Evolutionary conservation across 2,888 invertebrate species (phyloP), one percentile per base, ranked within the genome.

Genomic region (Panorpa germanica): DNA sequence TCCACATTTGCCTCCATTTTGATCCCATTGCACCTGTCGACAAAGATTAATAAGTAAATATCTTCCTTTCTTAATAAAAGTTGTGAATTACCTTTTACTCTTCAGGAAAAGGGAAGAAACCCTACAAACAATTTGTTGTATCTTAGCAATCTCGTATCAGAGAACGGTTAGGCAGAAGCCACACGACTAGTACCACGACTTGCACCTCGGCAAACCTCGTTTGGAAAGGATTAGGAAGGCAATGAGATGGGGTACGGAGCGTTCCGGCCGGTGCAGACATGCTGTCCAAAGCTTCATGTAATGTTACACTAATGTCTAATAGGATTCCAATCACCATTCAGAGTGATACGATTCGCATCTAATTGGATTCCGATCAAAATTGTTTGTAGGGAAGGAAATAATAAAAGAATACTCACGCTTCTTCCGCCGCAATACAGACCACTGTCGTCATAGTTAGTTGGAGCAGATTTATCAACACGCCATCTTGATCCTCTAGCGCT

Each of bases 361-460:
- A n/a, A n/a, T n/a, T n/a, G n/a, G n/a, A n/a, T n/a, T n/a, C n/a
- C n/a, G n/a, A n/a, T n/a, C n/a, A n/a, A n/a, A n/a, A n/a, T n/a
- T n/a, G n/a, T n/a, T n/a, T n/a, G n/a, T 12, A 19, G 33, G 6
- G 16, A 28, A 10, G n/a, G n/a, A 29, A 32, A 25, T 13, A 8
- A 25, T 20, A 12, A 21, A 7, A 17, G 25, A 24, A 20, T 33
- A 45, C 48, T 42, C 44, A 59, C 58, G 15, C 29, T 24, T 20
- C 45, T 48, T 19, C 65, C 65, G 3, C 69, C 69, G 40, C 69
- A 70, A 39, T 47, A 63, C 17, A 57, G 45, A 14, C 44, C 54
- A 39, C 53, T 61, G 39, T 68, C 67, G 30, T 62, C 48, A 40
- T 57, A 66, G 44, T 67, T 61, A 2, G 29, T 35, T 1, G 59